Base-by-base conservation (phyloP, 2,113 vertebrate species). In the Australoheros scitulus region DNA sequence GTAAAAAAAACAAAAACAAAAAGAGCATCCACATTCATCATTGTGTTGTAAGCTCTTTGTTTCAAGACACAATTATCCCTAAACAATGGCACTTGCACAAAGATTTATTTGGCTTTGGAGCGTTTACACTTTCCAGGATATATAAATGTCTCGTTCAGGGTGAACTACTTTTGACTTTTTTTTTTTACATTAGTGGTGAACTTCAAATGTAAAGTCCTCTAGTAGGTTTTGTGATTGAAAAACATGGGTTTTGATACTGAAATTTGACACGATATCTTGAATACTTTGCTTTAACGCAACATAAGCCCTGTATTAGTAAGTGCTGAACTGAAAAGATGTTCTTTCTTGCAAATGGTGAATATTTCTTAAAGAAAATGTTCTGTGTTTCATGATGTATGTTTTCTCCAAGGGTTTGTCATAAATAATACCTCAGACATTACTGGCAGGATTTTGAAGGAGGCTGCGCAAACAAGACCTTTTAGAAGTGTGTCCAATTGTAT, bases 11-110 rank as follows among this genome's bases (percentile, higher is more conserved):
- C 1, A 88, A 91, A 38, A 38, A 38, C 3, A 8, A 88, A 91
- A 86, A 86, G 61, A 91, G 85, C 81, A 83, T 84, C 91, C 87
- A 89, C 92, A 95, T 96, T 93, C 81, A 95, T 95, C 95, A 94
- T 63, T 77, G 82, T 84, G 80, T 85, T 91, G 77, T 82, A 89
- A 90, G 82, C 82, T 87, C 90, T 88, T 91, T 90, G 91, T 93
- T 92, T 89, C 89, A 29, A 78, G 81, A 91, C 87, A 84, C 88
- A 91, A 91, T 94, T 93, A 93, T 89, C 83, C 80, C 85, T 83
- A 93, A 93, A 94, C 93, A 93, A 93, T 87, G 91, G 87, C 83
- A 87, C 81, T 82, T 75, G 81, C 70, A 82, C 80, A 91, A 91
- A 88, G 61, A 93, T 90, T 84, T 81, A 52, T 82, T 79, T 74